These are phyloP conservation scores for Caenorhabditis drosophilae DNA, from an alignment of 2,888 invertebrate genomes.

Conservation along the genomic window DNA sequence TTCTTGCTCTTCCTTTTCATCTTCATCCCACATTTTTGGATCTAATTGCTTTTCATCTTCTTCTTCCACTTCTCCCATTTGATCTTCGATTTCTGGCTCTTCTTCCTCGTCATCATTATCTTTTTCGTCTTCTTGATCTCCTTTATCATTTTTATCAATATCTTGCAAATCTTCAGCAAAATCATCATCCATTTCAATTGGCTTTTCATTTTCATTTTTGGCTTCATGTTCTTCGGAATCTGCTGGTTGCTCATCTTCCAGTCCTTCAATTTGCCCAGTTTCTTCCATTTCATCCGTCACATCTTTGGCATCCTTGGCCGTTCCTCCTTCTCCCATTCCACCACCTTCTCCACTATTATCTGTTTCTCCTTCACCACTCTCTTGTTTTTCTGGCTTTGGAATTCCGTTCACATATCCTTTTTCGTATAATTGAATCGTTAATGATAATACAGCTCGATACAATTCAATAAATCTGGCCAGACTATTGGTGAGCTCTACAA, in stretches of 20 bases:
- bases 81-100: conserved; percentile 52
- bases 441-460: conserved; percentile 38
- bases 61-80: conserved; percentile 69
- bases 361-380: conserved; percentile 76
- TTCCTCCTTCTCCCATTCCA: conserved; percentile 60
- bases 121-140: conserved; percentile 75
- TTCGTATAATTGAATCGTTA: conserved; percentile 45
- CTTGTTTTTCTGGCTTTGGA: conserved; percentile 73
- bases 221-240: conserved; percentile 78
- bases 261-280: conserved; percentile 66
- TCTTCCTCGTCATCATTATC: conserved; percentile 66
- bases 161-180: conserved; percentile 65
- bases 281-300: conserved; percentile 90
- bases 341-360: conserved; percentile 55
- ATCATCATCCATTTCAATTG: conserved; percentile 69
- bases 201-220: conserved; percentile 59
- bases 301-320: conserved; percentile 80
- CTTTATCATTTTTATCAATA: conserved; percentile 71
- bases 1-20: conserved; percentile 72
- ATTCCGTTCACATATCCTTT: conserved; percentile 86
- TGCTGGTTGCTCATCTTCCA: conserved; percentile 47
- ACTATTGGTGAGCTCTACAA: too few relatives aligned
- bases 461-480: conserved; percentile 13
- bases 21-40: conserved; percentile 95
- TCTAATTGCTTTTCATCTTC: conserved; percentile 83